Evolutionary conservation across 2,888 invertebrate genomes (phyloP).

Genomic region (Podabrus alpinus): DNA sequence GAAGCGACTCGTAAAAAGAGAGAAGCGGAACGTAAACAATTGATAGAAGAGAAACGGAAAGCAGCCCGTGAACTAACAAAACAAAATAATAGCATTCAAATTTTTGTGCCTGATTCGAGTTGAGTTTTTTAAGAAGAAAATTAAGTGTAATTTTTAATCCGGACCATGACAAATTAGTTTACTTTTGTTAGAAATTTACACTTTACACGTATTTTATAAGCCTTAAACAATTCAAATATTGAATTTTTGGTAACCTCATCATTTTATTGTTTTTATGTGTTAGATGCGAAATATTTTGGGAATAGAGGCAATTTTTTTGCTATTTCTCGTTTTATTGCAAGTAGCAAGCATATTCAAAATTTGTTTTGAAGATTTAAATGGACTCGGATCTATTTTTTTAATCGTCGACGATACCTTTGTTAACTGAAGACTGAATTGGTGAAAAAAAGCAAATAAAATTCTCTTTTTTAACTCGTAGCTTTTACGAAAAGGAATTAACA

Average conservation of each 20-base stretch:
- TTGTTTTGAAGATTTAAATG: background rate
- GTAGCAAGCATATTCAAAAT: background rate
- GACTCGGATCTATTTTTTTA: slow-evolving; percentile 6
- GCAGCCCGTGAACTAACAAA: slow-evolving; percentile 56
- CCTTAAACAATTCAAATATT: background rate
- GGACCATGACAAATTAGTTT: slow-evolving; percentile 7
- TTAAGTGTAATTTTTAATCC: slow-evolving; percentile 19
- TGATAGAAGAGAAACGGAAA: slow-evolving; percentile 76
- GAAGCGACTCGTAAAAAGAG: slow-evolving; percentile 58
- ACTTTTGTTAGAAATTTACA: background rate
- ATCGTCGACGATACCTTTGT: background rate
- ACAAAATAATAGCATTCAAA: slow-evolving; percentile 50
- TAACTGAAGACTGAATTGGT: slow-evolving; percentile 18
- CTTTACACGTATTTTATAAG: background rate
- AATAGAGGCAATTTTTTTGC: background rate
- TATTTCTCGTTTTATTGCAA: background rate
- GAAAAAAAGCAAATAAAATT: slow-evolving; percentile 5
- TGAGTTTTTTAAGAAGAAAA: slow-evolving; percentile 41
- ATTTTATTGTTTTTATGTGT: background rate
- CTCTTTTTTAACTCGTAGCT: background rate
- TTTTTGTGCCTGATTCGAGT: slow-evolving; percentile 55
- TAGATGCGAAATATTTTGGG: background rate
- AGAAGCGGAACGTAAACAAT: slow-evolving; percentile 76
- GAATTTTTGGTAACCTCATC: background rate
- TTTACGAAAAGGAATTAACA: slow-evolving; percentile 4